phyloP scores from a whole-genome alignment of 1,140 invertebrate genomes.

The Linepithema humile region DNA sequence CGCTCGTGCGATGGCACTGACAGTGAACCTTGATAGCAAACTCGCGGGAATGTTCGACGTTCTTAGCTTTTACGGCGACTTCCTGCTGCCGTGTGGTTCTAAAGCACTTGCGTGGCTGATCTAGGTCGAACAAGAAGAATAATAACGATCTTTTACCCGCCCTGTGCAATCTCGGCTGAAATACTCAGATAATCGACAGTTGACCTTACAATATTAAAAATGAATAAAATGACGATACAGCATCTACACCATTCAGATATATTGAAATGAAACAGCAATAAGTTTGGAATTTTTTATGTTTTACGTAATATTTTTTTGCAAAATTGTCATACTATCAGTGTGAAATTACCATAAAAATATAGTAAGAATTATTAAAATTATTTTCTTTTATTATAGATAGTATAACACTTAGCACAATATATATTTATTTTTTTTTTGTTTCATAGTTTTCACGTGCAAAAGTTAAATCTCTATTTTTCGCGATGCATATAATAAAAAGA shows the following conservation, averaged over 20 bases:
- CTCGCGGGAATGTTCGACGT: constrained; percentile 7
- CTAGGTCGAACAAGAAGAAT: constrained; percentile 45
- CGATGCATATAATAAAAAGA: not conserved
- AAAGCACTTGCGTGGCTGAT: constrained; percentile 38
- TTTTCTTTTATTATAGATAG: too few species aligned
- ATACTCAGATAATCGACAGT: not conserved
- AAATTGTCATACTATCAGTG: not conserved
- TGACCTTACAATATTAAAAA: not conserved
- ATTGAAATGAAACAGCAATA: not conserved
- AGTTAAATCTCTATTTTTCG: too few species aligned
- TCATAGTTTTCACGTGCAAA: too few species aligned
- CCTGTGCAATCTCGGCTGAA: constrained; percentile 24
- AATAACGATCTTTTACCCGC: constrained; percentile 10
- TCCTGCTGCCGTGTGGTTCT: constrained; percentile 12
- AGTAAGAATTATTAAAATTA: too few species aligned
- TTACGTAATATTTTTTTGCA: not conserved
- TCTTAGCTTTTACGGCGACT: constrained; percentile 32
- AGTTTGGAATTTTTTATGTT: not conserved
- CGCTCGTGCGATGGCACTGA: constrained; percentile 25
- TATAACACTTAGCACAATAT: too few species aligned
- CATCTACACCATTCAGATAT: not conserved
- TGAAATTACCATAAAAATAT: not conserved
- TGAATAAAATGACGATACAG: not conserved
- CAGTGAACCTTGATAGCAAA: constrained; percentile 7
- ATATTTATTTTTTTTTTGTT: too few species aligned